Conservation (phyloP, 2,888 invertebrate species). For the Polyommatus icarus region DNA sequence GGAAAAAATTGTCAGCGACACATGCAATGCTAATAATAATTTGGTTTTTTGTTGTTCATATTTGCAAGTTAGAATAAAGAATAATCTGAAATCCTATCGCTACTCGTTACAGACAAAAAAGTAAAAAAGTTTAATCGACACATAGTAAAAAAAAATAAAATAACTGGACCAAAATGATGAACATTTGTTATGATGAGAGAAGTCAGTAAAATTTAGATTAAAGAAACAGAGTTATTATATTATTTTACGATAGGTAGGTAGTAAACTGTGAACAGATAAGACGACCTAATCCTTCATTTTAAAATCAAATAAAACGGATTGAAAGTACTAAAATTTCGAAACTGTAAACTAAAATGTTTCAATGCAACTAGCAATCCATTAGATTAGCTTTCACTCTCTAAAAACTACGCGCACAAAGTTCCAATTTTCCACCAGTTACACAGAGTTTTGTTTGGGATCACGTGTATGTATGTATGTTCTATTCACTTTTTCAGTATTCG, state of each 20-base stretch:
- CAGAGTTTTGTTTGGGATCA: not conserved
- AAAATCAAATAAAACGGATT: no score
- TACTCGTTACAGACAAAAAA: no score
- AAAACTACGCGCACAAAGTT: not conserved
- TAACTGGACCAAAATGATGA: no score
- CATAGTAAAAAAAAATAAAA: no score
- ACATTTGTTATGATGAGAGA: no score
- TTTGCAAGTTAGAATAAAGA: not conserved
- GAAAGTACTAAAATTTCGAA: not conserved
- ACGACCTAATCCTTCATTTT: no score
- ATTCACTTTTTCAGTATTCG: conserved; percentile 33
- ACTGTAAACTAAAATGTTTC: not conserved
- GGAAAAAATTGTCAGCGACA: conserved; percentile 38
- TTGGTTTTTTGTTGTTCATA: conserved; percentile 14
- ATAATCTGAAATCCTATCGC: not conserved
- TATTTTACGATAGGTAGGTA: no score
- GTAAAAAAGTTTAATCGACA: no score
- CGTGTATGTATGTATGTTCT: not conserved
- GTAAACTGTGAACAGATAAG: no score
- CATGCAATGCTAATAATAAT: conserved; percentile 26
- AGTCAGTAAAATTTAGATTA: no score
- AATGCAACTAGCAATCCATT: not conserved
- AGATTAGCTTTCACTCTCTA: not conserved
- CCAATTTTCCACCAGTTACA: conserved; percentile 15
- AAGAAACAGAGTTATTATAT: no score